Conservation (phyloP, 2,113 vertebrate genomes). For the Phyllopteryx taeniolatus region DNA sequence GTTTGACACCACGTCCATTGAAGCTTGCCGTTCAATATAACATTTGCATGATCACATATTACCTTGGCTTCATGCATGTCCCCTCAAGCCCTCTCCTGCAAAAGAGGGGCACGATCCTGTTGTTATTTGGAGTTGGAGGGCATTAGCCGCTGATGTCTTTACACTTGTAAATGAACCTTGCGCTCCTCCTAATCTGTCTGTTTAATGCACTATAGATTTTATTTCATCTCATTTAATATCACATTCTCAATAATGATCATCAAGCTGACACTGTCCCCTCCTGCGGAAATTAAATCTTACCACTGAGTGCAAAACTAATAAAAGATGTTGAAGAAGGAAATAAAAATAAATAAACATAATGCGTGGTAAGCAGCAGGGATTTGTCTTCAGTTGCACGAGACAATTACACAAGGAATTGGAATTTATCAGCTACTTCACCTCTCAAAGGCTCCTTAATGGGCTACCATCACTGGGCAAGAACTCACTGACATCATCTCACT, state of each 20-base stretch:
- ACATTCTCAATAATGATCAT: constrained; percentile 99
- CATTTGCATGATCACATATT: constrained; percentile 12
- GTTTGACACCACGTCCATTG: constrained; percentile 14
- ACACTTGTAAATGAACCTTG: constrained; percentile 98
- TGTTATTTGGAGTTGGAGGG: constrained; percentile 92
- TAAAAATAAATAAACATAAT: constrained; percentile 97
- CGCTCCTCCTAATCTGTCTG: constrained; percentile 96
- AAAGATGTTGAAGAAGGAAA: constrained; percentile 97
- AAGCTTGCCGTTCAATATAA: constrained; percentile 41
- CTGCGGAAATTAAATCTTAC: constrained; percentile 97
- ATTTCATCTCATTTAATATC: constrained; percentile 93
- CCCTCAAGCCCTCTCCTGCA: constrained; percentile 36
- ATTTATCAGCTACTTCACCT: constrained; percentile 83
- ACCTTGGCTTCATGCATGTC: constrained; percentile 25
- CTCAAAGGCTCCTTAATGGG: constrained; percentile 85
- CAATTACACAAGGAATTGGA: constrained; percentile 91
- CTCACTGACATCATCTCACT: constrained; percentile 14
- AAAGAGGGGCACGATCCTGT: constrained; percentile 79
- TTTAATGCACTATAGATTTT: constrained; percentile 99
- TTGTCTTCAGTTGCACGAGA: constrained; percentile 89
- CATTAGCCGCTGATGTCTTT: constrained; percentile 95
- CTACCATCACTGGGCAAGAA: constrained; percentile 51
- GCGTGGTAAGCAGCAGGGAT: constrained; percentile 89
- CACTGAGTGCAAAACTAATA: constrained; percentile 97
- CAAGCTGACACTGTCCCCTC: constrained; percentile 91